A percentile compares a stretch with the other conserved stretches of the same genome.
These are phyloP conservation scores for Tretioscincus oriximinensis DNA, from an alignment of 2,113 vertebrate species.

Conservation along the genomic window DNA sequence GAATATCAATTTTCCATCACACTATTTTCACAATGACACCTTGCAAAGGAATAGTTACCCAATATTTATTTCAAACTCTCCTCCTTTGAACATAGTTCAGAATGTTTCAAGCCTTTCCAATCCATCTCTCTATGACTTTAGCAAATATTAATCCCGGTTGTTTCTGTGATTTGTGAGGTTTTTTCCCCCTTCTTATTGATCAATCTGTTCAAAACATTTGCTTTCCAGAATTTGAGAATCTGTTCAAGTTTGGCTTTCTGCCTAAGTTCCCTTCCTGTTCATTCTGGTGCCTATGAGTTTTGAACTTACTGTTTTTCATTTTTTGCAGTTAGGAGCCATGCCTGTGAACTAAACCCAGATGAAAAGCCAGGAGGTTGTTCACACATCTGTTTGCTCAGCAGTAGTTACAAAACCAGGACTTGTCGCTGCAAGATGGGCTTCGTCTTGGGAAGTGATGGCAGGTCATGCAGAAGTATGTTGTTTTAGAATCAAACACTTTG, in stretches of 20 bases:
- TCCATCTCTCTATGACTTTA: too few relatives aligned
- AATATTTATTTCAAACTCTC: too few relatives aligned
- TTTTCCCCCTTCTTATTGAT: not conserved
- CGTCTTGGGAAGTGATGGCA: constrained; percentile 86
- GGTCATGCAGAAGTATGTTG: constrained; percentile 97
- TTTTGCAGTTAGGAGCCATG: constrained; percentile 85
- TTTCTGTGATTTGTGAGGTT: not conserved
- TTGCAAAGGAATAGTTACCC: too few relatives aligned
- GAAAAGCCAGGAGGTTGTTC: constrained; percentile 88
- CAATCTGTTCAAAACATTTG: not conserved
- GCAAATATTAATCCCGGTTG: not conserved
- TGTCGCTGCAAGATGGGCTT: constrained; percentile 94
- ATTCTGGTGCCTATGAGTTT: constrained; percentile 39
- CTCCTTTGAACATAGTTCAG: too few relatives aligned
- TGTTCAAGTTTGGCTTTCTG: not conserved
- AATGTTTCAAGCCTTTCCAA: too few relatives aligned
- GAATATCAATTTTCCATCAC: too few relatives aligned
- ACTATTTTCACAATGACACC: too few relatives aligned
- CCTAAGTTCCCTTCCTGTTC: constrained; percentile 32
- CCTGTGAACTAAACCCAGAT: constrained; percentile 83
- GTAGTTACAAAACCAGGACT: constrained; percentile 89
- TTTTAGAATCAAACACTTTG: constrained; percentile 36
- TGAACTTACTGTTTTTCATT: constrained; percentile 50
- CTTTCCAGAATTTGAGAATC: not conserved
- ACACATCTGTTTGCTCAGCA: constrained; percentile 93